phyloP scores from a whole-genome alignment of 2,797 vertebrate species.

The Knipowitschia caucasica region DNA sequence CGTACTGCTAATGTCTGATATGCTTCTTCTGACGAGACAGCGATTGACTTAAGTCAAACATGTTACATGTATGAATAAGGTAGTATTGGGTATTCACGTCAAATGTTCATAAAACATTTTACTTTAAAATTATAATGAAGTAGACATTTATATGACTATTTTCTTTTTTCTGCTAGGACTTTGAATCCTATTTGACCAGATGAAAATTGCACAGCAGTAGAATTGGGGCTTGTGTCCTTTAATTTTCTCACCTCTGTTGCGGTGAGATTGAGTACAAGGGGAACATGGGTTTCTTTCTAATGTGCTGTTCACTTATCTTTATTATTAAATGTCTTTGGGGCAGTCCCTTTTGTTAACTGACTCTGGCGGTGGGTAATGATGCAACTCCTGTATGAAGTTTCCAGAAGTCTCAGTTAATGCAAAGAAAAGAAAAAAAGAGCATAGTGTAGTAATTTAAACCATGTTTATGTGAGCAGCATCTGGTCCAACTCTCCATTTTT shows the following conservation, averaged over 20 bases:
- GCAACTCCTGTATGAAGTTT: constrained; percentile 50
- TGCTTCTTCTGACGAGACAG: constrained; percentile 8
- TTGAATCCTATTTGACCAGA: no score
- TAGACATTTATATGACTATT: no score
- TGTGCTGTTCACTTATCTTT: no score
- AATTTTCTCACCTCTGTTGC: no score
- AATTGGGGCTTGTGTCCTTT: no score
- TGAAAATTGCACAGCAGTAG: no score
- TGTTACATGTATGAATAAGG: no score
- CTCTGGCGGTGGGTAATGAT: constrained; percentile 39
- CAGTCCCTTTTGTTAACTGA: constrained; percentile 23
- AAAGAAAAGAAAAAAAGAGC: constrained; percentile 78
- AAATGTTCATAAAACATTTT: neutral
- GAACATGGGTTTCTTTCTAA: no score
- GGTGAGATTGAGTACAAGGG: no score
- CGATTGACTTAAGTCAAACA: no score
- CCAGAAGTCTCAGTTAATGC: constrained; percentile 67
- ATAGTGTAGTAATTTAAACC: constrained; percentile 81
- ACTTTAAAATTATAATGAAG: neutral
- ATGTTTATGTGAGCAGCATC: constrained; percentile 71
- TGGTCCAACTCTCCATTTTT: constrained; percentile 68
- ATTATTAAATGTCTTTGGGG: constrained; percentile 12
- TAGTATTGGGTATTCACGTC: no score
- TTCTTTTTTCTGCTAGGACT: no score
- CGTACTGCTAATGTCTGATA: constrained; percentile 24